These are phyloP conservation scores for Thunnus thynnus DNA, from an alignment of 2,113 vertebrate genomes.

Conservation along the genomic window DNA sequence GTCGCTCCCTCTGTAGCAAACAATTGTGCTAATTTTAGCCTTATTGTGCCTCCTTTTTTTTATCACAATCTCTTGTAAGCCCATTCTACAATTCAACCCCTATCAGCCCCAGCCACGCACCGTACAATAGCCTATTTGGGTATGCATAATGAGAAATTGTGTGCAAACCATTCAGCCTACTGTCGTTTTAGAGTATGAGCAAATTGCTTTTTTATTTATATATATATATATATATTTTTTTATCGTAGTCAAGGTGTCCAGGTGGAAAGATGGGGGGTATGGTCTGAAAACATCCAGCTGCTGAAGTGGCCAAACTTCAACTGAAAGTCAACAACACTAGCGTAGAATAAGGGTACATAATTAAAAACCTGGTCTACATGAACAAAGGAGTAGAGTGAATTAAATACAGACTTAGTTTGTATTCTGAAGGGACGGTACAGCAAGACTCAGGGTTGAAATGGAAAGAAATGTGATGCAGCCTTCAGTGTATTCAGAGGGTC, in stretches of 20 bases:
- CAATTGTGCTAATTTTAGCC: constrained; percentile 47
- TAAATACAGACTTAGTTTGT: background rate
- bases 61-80: constrained; percentile 22
- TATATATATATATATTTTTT: background rate
- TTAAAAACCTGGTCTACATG: constrained; percentile 12
- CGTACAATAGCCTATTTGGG: constrained; percentile 56
- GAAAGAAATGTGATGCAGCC: constrained; percentile 6
- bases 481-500: background rate
- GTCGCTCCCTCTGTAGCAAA: constrained; percentile 27
- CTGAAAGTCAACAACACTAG: constrained; percentile 24
- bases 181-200: constrained; percentile 22
- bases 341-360: background rate
- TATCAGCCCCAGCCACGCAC: constrained; percentile 29
- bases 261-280: constrained; percentile 31
- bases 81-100: constrained; percentile 38
- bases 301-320: constrained; percentile 18
- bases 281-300: constrained; percentile 18
- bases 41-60: constrained; percentile 20
- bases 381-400: background rate
- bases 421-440: no score
- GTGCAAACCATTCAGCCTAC: constrained; percentile 28
- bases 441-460: background rate
- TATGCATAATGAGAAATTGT: constrained; percentile 65
- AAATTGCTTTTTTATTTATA: constrained; percentile 49
- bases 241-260: constrained; percentile 5